Conservation (phyloP, 2,113 vertebrate genomes). For the Oxyruncus cristatus region DNA sequence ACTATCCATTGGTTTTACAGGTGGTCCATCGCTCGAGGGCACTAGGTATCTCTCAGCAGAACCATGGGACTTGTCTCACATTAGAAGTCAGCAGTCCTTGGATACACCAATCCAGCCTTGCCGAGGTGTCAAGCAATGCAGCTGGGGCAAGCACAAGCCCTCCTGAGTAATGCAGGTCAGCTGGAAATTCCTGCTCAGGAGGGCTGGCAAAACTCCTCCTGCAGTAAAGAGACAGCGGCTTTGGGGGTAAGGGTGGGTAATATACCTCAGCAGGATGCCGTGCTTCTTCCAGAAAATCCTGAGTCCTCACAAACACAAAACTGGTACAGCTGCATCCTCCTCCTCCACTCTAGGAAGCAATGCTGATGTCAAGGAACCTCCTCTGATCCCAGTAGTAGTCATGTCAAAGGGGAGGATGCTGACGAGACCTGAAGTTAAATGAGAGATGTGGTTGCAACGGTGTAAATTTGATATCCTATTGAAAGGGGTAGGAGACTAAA, state of each 20-base stretch:
- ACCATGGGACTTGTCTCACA: neutral
- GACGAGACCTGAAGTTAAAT: neutral
- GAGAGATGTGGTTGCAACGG: neutral
- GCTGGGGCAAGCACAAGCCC: neutral
- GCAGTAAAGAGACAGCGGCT: neutral
- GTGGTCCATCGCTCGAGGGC: neutral
- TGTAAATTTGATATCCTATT: neutral
- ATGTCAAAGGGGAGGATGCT: neutral
- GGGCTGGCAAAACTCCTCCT: neutral
- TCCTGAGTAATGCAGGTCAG: accelerated
- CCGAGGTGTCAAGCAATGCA: neutral
- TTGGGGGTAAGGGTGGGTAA: neutral
- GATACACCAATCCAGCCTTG: neutral
- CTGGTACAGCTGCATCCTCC: neutral
- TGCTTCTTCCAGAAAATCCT: neutral
- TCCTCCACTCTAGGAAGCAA: neutral
- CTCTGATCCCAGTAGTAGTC: neutral
- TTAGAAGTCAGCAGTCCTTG: neutral
- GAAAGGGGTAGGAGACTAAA: neutral
- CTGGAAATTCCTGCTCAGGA: neutral
- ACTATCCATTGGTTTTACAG: neutral
- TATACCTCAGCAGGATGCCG: neutral
- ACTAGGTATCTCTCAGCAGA: neutral
- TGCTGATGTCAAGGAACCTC: neutral
- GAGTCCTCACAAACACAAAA: neutral